Conservation (phyloP, 1,140 invertebrate species). For the Leptoteleia sp. region DNA sequence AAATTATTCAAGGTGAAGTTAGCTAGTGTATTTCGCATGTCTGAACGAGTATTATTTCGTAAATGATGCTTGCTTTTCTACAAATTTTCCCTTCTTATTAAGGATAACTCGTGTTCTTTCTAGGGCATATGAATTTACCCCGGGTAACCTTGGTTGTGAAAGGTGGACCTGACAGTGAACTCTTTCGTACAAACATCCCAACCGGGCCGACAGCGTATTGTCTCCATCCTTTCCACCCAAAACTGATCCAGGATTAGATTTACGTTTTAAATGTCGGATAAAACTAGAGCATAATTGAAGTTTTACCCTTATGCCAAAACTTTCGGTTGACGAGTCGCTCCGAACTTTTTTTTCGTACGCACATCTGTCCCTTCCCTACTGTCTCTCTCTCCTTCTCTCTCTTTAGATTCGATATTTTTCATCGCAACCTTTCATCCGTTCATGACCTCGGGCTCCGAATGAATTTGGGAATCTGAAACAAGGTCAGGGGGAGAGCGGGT, state of each 20-base stretch:
- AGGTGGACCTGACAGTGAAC: constrained; percentile 4
- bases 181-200: neutral
- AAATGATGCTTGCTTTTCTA: too few species aligned
- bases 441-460: constrained; percentile 1
- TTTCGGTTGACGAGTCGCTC: neutral
- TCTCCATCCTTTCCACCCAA: neutral
- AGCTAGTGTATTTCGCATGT: too few species aligned
- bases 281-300: neutral
- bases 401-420: neutral
- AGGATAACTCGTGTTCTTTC: too few species aligned
- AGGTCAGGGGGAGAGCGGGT: constrained; percentile 17
- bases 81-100: too few species aligned
- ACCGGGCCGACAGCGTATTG: neutral
- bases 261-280: too few species aligned
- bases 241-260: constrained; percentile 2
- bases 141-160: constrained; percentile 6
- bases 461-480: constrained; percentile 13
- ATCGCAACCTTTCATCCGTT: constrained; percentile 14
- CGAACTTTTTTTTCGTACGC: neutral
- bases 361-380: too few species aligned
- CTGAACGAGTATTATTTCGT: too few species aligned
- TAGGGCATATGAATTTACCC: neutral
- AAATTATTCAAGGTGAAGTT: too few species aligned
- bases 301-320: neutral
- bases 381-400: neutral